Conservation (phyloP, 1,140 invertebrate species). For the Trichonephila clavipes region DNA sequence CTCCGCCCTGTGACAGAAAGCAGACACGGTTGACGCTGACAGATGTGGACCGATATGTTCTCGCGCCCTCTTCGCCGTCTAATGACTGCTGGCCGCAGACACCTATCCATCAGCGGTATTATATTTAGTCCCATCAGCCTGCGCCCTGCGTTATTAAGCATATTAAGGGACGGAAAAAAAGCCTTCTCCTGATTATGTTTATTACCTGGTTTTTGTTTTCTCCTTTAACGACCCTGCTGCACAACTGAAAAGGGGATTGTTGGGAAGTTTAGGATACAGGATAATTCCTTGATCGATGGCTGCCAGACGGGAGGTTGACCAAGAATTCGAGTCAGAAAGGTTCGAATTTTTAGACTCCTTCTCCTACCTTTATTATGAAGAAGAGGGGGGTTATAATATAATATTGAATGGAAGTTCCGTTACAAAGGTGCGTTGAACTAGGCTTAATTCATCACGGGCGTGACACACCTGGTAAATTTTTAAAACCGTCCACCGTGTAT, state of each 20-base stretch:
- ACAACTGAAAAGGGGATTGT: background rate
- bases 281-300: constrained; percentile 31
- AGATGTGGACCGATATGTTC: constrained; percentile 72
- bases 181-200: constrained; percentile 20
- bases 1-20: constrained; percentile 66
- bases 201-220: constrained; percentile 34
- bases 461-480: too few relatives aligned
- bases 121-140: constrained; percentile 62
- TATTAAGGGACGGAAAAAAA: constrained; percentile 10
- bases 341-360: background rate
- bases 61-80: constrained; percentile 40
- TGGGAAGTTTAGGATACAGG: constrained; percentile 14
- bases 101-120: constrained; percentile 73
- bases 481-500: too few relatives aligned
- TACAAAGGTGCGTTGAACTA: too few relatives aligned
- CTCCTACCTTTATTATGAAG: background rate
- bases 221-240: background rate
- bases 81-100: constrained; percentile 72
- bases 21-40: constrained; percentile 74
- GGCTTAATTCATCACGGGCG: too few relatives aligned
- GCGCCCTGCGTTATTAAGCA: constrained; percentile 18
- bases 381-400: too few relatives aligned
- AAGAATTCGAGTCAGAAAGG: background rate
- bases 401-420: too few relatives aligned
- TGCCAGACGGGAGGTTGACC: background rate